phyloP scores from a whole-genome alignment of 2,888 invertebrate genomes.

The Leptogaster cylindrica region DNA sequence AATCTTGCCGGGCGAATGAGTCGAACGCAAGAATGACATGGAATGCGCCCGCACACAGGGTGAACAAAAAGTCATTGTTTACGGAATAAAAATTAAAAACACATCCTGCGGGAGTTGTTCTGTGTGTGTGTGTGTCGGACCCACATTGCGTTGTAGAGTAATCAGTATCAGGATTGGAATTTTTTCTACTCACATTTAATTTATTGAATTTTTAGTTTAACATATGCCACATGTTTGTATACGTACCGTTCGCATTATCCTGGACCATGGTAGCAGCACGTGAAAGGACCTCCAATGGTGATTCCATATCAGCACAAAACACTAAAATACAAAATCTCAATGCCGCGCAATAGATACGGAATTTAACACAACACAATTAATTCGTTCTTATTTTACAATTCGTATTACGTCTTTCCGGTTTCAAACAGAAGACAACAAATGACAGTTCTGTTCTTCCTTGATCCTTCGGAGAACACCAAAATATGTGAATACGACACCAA shows the following conservation, averaged over 20 bases:
- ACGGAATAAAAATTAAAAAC: conserved; percentile 9
- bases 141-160: no score
- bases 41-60: conserved; percentile 42
- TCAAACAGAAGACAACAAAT: neutral
- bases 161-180: no score
- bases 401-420: neutral
- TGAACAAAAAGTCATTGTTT: conserved; percentile 27
- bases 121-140: no score
- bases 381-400: no score
- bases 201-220: no score
- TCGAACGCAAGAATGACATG: conserved; percentile 28
- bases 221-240: no score
- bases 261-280: conserved; percentile 90
- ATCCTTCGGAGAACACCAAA: no score
- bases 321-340: neutral
- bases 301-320: conserved; percentile 66
- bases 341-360: neutral
- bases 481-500: no score
- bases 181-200: no score
- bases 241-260: conserved; percentile 66
- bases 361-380: no score
- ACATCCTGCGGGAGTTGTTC: conserved; percentile 2
- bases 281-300: conserved; percentile 84
- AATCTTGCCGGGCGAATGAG: conserved; percentile 29
- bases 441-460: neutral